A percentile compares a stretch with the other conserved stretches of the same genome.
Evolutionary conservation across 2,888 invertebrate genomes (phyloP).

Genomic region (Archips crataeganus): DNA sequence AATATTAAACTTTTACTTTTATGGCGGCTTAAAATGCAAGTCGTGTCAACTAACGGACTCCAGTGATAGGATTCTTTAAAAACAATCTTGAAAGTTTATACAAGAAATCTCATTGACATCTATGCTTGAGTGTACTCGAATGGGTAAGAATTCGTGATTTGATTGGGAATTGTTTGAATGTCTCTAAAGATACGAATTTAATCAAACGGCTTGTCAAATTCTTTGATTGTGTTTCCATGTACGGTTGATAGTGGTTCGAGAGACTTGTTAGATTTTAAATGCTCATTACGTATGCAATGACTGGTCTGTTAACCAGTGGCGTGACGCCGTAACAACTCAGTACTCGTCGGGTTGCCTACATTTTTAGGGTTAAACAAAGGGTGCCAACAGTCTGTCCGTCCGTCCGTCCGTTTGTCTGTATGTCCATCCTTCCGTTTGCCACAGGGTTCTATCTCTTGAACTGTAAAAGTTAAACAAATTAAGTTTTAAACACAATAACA

Average conservation of each 20-base stretch:
- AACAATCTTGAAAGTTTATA: constrained; percentile 23
- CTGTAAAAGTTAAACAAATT: no score
- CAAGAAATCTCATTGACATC: constrained; percentile 33
- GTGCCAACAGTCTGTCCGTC: no score
- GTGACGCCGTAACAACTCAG: no score
- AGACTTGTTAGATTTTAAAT: constrained; percentile 22
- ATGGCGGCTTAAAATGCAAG: constrained; percentile 75
- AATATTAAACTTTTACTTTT: constrained; percentile 84
- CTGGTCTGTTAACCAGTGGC: no score
- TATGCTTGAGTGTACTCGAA: constrained; percentile 24
- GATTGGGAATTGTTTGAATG: constrained; percentile 18
- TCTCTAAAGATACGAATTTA: constrained; percentile 9
- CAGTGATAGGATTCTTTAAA: constrained; percentile 35
- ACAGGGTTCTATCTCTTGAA: no score
- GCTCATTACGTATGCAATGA: not conserved
- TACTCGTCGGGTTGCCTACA: no score
- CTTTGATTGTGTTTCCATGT: constrained; percentile 37
- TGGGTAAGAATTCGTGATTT: constrained; percentile 25
- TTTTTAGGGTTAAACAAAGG: no score
- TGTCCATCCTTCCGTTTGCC: no score
- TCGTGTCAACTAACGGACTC: constrained; percentile 72
- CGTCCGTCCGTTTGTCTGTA: no score
- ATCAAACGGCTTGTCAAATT: constrained; percentile 20
- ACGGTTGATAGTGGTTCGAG: constrained; percentile 18
- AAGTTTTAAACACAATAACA: no score